Base-by-base conservation (phyloP, 2,113 vertebrate genomes). In the Azemiops feae region DNA sequence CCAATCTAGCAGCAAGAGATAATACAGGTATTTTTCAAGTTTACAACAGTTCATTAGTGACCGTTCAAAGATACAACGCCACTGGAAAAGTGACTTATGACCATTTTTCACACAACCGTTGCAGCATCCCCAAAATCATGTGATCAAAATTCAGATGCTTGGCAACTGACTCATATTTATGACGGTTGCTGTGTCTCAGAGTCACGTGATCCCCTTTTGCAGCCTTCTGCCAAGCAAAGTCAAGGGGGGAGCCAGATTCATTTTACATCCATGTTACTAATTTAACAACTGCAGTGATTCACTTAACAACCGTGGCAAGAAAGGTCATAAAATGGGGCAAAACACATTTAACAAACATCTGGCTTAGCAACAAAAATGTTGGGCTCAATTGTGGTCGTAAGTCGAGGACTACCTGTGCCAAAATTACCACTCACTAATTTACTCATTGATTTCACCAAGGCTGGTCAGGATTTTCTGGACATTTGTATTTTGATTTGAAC, bases 351-450 rank as follows among this genome's bases (percentile, higher is more conserved):
- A 69, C 30, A 14, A n/a, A n/a, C 30, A 30, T 14, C 60, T 30
- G 11, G 12, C 11, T 64, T 14, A 64, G 27, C 60, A 64, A 12
- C 27, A 30, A 27, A 64, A 30, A 12, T n/a, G 11, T 64, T 12
- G 60, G 60, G 60, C 60, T 69, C 60, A 16, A 5, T 5, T n/a
- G 4, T 14, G 60, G 30, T n/a, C 12, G 1, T 69, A n/a, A 64
- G 60, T n/a, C 27, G 27, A 64, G 30, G 25, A 64, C 47, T 50
- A 8, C 58, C 23, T 58, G 57, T 25, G 52, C 93, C 27, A n/a
- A n/a, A 92, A 86, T 95, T 91, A 39, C 90, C 94, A 92, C 95
- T 93, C 95, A 94, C 91, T 1, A 95, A 96, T 95, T 89, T 92
- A 93, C 92, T 91, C 93, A 3, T 1, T n/a, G 18, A 87, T 60